A percentile compares a stretch with the other conserved stretches of the same genome.
These are phyloP conservation scores for Crenuchus spilurus DNA, from an alignment of 2,797 vertebrate species.

Conservation along the genomic window DNA sequence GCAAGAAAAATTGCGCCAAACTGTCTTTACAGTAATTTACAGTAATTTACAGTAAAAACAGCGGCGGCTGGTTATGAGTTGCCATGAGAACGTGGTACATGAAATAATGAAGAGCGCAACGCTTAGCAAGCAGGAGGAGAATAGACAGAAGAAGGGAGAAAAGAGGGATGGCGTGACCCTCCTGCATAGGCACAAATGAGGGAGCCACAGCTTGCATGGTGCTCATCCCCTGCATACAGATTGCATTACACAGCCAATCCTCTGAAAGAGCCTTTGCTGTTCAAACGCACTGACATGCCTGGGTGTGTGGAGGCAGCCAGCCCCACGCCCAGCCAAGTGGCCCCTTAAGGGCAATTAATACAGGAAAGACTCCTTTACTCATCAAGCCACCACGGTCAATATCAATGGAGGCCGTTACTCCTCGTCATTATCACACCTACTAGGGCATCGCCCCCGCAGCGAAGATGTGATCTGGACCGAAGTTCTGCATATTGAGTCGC, in stretches of 20 bases:
- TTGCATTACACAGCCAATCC: constrained; percentile 80
- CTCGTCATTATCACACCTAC: constrained; percentile 44
- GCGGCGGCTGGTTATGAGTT: constrained; percentile 18
- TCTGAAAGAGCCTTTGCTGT: constrained; percentile 69
- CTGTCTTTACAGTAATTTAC: constrained; percentile 14
- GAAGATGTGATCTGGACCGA: background rate
- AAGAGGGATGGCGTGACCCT: constrained; percentile 65
- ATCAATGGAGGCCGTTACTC: constrained; percentile 27
- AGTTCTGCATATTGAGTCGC: constrained; percentile 19
- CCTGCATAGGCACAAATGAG: constrained; percentile 71
- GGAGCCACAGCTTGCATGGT: constrained; percentile 55
- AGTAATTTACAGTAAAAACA: constrained; percentile 6
- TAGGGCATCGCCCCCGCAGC: constrained; percentile 9
- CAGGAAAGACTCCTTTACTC: constrained; percentile 51
- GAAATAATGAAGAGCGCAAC: constrained; percentile 37
- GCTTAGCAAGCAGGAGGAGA: constrained; percentile 63
- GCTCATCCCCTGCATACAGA: constrained; percentile 80
- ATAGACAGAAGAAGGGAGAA: constrained; percentile 58
- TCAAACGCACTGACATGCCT: constrained; percentile 71
- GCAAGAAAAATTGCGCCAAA: background rate
- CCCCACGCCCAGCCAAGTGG: constrained; percentile 60
- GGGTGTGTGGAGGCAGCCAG: constrained; percentile 57
- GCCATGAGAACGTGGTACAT: constrained; percentile 37
- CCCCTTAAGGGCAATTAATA: constrained; percentile 52
- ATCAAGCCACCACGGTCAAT: constrained; percentile 42